Base-by-base conservation (phyloP, 2,797 vertebrate species). In the Phataginus tricuspis region DNA sequence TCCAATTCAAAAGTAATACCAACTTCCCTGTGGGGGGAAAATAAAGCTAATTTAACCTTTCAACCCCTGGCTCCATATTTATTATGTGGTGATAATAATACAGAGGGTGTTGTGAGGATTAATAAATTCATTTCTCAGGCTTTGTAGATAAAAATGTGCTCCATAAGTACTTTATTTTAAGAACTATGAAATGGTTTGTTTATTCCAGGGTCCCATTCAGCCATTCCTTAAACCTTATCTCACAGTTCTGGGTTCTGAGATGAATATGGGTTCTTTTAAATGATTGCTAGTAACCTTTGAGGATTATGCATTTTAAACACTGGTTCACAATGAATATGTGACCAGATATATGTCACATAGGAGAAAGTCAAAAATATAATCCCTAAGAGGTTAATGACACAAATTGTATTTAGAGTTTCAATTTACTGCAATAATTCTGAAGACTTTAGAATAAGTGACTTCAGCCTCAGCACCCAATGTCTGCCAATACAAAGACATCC, bases 261-360 rank as follows among this genome's bases (percentile, higher is more conserved):
- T 96, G 96, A 97, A 97, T 97, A 95, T 93, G 69, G 84, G 86
- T 84, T 88, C 95, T 96, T 98, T 95, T 83, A 96, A 98, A 94
- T 15, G 64, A 86, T 25, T 71, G 69, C 21, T 14, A 78, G 83
- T 79, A 96, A 96, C 97, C 95, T 96, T 97, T 96, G 94, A 97
- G 97, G 96, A 97, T 97, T 97, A 97, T 93, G 93, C 80, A 94
- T 97, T 98, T 97, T 95, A 97, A 97, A 95, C 69, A 9, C 79
- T 93, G 86, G 53, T 96, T 98, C 96, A 97, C 97, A 98, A 96
- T 97, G 96, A 96, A 42, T 96, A 61, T 96, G 86, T 95, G 97
- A 96, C 96, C 96, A 90, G 97, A 97, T 98, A 97, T 90, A 94
- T 97, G 97, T 97, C 97, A 97, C 91, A 96, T 31, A 97, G 96